These are phyloP conservation scores for Diplogasteroides magnus DNA, from an alignment of 1,140 invertebrate genomes.

Conservation along the genomic window DNA sequence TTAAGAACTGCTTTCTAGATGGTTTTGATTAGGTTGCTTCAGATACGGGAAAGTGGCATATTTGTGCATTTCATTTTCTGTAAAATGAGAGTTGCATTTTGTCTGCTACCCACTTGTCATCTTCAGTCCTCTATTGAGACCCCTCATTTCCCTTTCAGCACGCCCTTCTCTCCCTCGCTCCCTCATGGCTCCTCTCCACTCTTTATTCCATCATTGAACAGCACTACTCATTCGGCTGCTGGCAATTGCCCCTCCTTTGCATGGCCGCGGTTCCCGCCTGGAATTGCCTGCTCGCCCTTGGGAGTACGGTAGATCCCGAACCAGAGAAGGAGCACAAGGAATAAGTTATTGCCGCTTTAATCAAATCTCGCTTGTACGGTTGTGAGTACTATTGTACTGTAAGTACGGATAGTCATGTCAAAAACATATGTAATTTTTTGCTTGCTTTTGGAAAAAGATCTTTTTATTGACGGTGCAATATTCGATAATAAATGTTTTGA, in stretches of 20 bases:
- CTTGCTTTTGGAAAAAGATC: too few species aligned
- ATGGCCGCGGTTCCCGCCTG: conserved; percentile 6
- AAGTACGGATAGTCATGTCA: too few species aligned
- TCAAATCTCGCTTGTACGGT: too few species aligned
- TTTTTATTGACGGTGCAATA: too few species aligned
- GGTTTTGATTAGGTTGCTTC: neutral
- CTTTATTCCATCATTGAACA: neutral
- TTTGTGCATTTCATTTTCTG: too few species aligned
- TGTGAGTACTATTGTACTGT: too few species aligned
- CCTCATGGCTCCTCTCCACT: conserved; percentile 3
- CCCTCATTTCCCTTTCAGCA: neutral
- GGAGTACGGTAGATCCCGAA: neutral
- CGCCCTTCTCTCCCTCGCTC: conserved; percentile 3
- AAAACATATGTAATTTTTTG: too few species aligned
- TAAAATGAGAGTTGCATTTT: neutral
- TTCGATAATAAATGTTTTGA: neutral
- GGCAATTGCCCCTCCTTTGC: conserved; percentile 1
- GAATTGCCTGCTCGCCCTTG: conserved; percentile 1
- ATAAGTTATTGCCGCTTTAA: conserved; percentile 2
- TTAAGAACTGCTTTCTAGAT: too few species aligned
- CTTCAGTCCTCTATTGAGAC: neutral
- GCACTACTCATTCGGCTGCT: conserved; percentile 6
- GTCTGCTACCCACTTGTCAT: neutral
- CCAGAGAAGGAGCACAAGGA: neutral
- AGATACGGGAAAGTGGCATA: neutral